Percentiles rank a stretch among this genome's conserved stretches.
Conservation (phyloP, 2,797 vertebrate genomes). For the Chrysocyon brachyurus region DNA sequence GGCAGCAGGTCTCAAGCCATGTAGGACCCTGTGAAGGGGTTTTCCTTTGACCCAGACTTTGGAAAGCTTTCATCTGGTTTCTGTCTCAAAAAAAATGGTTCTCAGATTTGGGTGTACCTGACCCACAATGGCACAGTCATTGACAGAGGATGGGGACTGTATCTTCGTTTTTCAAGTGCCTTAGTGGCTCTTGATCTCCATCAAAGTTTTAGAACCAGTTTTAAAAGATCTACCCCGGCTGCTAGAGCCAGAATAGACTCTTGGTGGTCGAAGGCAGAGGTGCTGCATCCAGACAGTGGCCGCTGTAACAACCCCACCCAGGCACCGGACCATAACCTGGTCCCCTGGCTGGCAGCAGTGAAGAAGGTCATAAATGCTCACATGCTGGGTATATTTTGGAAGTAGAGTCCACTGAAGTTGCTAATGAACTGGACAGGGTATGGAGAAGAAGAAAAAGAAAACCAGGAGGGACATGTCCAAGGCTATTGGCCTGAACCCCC, state of each 20-base stretch:
- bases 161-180: neutral
- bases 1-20: neutral
- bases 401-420: neutral
- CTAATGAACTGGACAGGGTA: neutral
- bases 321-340: neutral
- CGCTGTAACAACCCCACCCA: fast-evolving
- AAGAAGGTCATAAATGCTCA: neutral
- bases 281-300: neutral
- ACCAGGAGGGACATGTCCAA: neutral
- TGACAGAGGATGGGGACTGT: neutral
- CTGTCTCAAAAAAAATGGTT: neutral
- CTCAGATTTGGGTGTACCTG: neutral
- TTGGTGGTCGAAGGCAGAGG: neutral
- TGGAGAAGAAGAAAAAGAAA: neutral
- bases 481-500: neutral
- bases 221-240: neutral
- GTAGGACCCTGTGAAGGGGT: neutral
- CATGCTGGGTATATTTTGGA: neutral
- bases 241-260: neutral
- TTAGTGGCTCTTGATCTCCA: neutral
- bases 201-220: neutral
- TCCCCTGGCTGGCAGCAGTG: neutral
- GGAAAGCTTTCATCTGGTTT: neutral
- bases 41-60: neutral
- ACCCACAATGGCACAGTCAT: neutral